These are phyloP conservation scores for Arothron firmamentum DNA, from an alignment of 2,113 vertebrate species.

Conservation along the genomic window DNA sequence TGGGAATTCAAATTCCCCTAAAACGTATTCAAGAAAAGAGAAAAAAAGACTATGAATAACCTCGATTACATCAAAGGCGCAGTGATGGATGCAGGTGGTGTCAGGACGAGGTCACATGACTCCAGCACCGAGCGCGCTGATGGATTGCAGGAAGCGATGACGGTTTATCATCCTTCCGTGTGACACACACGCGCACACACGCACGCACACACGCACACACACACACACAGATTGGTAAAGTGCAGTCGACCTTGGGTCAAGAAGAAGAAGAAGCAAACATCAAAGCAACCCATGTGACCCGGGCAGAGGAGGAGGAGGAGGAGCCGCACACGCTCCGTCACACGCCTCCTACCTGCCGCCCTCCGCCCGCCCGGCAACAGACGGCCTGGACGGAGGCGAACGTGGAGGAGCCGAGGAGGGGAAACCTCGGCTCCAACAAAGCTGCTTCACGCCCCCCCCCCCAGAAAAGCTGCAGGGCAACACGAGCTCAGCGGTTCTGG, in stretches of 20 bases:
- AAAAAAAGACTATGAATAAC: no score
- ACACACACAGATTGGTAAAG: slow-evolving; percentile 16
- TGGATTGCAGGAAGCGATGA: slow-evolving; percentile 42
- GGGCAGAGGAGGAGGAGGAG: no score
- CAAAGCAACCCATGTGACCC: no score
- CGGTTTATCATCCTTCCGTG: slow-evolving; percentile 17
- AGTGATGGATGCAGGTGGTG: neutral
- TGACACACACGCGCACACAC: neutral
- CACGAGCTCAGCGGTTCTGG: slow-evolving; percentile 16
- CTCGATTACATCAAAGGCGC: no score
- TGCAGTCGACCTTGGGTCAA: slow-evolving; percentile 31
- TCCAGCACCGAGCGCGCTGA: slow-evolving; percentile 20
- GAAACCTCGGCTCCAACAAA: slow-evolving; percentile 4
- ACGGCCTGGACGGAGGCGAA: slow-evolving; percentile 29
- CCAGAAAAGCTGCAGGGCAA: slow-evolving; percentile 2
- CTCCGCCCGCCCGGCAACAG: slow-evolving; percentile 13
- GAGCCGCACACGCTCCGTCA: slow-evolving; percentile 16
- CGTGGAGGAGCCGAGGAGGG: slow-evolving; percentile 6
- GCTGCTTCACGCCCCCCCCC: slow-evolving; percentile 9
- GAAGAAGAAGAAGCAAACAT: no score
- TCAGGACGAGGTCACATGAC: neutral
- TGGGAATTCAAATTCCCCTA: neutral
- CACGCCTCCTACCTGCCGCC: slow-evolving; percentile 2
- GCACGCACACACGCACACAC: neutral
- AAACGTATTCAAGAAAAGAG: neutral